phyloP scores from a whole-genome alignment of 2,797 vertebrate species.

The Microctenopoma lineatum region DNA sequence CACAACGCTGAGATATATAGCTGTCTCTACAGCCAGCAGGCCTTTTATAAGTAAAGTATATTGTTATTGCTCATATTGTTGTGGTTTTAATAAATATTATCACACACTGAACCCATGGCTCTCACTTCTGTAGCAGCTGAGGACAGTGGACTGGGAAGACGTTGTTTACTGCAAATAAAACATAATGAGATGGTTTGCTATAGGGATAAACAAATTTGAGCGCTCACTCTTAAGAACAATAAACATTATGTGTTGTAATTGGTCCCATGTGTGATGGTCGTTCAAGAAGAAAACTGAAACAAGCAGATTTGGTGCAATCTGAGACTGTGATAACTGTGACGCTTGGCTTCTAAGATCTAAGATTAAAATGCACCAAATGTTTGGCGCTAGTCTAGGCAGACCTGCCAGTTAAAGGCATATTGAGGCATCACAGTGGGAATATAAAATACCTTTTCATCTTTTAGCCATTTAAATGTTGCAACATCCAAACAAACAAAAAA shows the following conservation, averaged over 20 bases:
- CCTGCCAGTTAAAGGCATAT: slow-evolving; percentile 22
- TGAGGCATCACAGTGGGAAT: slow-evolving; percentile 6
- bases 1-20: slow-evolving; percentile 35
- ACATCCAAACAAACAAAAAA: not conserved
- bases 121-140: slow-evolving; percentile 12
- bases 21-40: slow-evolving; percentile 16
- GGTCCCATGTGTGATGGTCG: slow-evolving; percentile 22
- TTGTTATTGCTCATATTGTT: slow-evolving; percentile 46
- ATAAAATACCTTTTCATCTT: slow-evolving; percentile 6
- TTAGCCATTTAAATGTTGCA: slow-evolving; percentile 1
- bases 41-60: slow-evolving; percentile 29
- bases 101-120: slow-evolving; percentile 10
- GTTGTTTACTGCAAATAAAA: slow-evolving; percentile 28
- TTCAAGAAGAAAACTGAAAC: slow-evolving; percentile 16
- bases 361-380: slow-evolving; percentile 32
- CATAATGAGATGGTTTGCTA: slow-evolving; percentile 24
- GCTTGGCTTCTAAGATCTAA: not conserved
- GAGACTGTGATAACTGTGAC: slow-evolving; percentile 24
- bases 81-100: slow-evolving; percentile 40
- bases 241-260: slow-evolving; percentile 44
- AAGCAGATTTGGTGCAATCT: slow-evolving; percentile 26
- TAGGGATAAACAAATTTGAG: slow-evolving; percentile 9
- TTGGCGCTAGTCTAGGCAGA: slow-evolving; percentile 33
- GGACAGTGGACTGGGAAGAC: slow-evolving; percentile 24
- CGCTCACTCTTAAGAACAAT: slow-evolving; percentile 30